Base-by-base conservation (phyloP, 2,797 vertebrate species). In the Huso huso region DNA sequence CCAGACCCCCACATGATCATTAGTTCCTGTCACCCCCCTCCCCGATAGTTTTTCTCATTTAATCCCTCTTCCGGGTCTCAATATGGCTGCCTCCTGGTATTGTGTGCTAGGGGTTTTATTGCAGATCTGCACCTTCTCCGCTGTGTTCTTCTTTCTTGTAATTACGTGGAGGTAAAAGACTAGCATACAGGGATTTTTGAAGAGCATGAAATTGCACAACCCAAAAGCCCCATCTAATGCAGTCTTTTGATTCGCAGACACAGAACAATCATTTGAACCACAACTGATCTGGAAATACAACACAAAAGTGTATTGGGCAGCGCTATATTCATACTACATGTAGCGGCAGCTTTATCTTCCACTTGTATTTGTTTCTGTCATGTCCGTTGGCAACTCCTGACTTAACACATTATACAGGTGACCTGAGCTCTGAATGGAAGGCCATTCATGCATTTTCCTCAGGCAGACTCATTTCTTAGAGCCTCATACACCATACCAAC, bases 21-120 rank as follows among this genome's bases (percentile, higher is more conserved):
- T 82, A 73, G 66, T 69, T 57, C 71, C 49, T 60, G 57, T 60
- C 58, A 23, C 13, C 18, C 73, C 73, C 12, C 72, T 72, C 72
- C 70, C 61, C 15, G 79, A 79, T 71, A 70, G 83, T 89, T 82
- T 78, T 78, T 87, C 85, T 87, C 86, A 78, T 85, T 88, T 88
- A 88, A 84, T 72, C 68, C 75, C 74, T 71, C 81, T 82, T 82
- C 82, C 81, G 85, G 79, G 81, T 79, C 67, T 68, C 72, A 73
- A 75, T 70, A 65, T 62, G 62, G 52, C 23, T 57, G 53, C 60
- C 61, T 7, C 11, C 11, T 9, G 49, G 49, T 12, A 10, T 52
- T 61, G 53, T 66, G 66, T 15, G n/a, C 65, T 11, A 9, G 1
- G 37, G 23, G 23, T 37, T 37, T 37, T 37, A 37, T 37, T 37